Percentiles rank a stretch among this genome's conserved stretches.
Conservation (phyloP, 1,140 invertebrate genomes). For the Aphaenogaster floridana region DNA sequence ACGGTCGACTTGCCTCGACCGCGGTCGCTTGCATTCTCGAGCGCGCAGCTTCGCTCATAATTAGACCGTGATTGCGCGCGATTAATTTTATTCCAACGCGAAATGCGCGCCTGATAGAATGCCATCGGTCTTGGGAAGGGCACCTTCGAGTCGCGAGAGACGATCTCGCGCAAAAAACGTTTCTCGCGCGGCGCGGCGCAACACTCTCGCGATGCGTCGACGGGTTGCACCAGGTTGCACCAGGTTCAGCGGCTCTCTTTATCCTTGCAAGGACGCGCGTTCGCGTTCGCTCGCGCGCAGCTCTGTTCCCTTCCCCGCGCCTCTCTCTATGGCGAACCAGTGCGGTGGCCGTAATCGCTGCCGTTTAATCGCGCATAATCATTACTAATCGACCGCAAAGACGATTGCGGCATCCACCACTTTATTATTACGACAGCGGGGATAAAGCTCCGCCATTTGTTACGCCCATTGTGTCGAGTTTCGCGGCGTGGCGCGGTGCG, state of each 20-base stretch:
- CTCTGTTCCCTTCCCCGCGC: not conserved
- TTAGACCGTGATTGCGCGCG: constrained; percentile 60
- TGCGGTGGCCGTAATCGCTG: constrained; percentile 78
- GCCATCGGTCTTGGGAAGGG: constrained; percentile 48
- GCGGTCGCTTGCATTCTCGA: constrained; percentile 40
- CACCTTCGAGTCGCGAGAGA: constrained; percentile 20
- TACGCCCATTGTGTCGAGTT: constrained; percentile 73
- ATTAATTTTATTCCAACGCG: constrained; percentile 55
- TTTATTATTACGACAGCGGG: constrained; percentile 80
- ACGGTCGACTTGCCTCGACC: not conserved
- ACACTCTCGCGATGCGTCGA: constrained; percentile 52
- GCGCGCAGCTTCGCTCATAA: constrained; percentile 24
- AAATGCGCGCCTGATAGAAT: constrained; percentile 41
- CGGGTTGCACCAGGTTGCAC: constrained; percentile 29
- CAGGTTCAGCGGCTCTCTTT: constrained; percentile 52
- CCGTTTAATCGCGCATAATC: constrained; percentile 84
- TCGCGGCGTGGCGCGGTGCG: constrained; percentile 18
- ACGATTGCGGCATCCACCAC: constrained; percentile 80
- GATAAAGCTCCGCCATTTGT: constrained; percentile 76
- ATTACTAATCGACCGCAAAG: constrained; percentile 83
- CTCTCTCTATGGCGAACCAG: constrained; percentile 11
- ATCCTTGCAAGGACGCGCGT: constrained; percentile 85
- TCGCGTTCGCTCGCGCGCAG: not conserved
- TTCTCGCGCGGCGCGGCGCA: constrained; percentile 38
- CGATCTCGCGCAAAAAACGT: not conserved